Percentiles rank a stretch among this genome's conserved stretches.
Evolutionary conservation across 1,140 invertebrate species (phyloP).

Genomic region (Drosophila pectinifera): DNA sequence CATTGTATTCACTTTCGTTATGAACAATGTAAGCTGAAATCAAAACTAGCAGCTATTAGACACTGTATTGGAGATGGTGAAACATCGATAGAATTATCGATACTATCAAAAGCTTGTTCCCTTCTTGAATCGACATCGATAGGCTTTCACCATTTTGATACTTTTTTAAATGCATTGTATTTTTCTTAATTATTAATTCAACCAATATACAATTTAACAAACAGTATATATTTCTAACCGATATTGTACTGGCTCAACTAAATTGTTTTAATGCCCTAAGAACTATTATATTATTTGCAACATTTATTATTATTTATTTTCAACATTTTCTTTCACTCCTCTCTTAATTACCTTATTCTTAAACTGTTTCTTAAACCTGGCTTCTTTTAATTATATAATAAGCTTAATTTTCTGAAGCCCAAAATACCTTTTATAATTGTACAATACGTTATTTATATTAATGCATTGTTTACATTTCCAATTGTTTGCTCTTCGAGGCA

Average conservation of each 20-base stretch:
- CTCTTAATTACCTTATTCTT: too few relatives aligned
- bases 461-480: conserved; percentile 15
- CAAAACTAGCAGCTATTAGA: not conserved
- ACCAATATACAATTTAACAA: too few relatives aligned
- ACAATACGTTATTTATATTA: conserved; percentile 1
- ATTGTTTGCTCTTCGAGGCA: conserved; percentile 5
- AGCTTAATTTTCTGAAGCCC: not conserved
- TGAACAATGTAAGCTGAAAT: not conserved
- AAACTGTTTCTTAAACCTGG: not conserved
- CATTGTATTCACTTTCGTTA: not conserved
- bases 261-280: too few relatives aligned
- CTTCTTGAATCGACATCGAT: not conserved
- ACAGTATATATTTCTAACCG: not conserved
- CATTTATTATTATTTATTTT: too few relatives aligned
- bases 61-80: not conserved
- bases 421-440: not conserved
- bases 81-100: not conserved
- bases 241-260: too few relatives aligned
- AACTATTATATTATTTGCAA: too few relatives aligned
- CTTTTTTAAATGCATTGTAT: too few relatives aligned
- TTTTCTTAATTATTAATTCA: not conserved
- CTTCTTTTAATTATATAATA: conserved; percentile 1
- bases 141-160: too few relatives aligned
- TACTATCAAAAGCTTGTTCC: not conserved
- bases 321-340: too few relatives aligned